phyloP scores from a whole-genome alignment of 35 echinoderm and acorn worm genomes.

The Apostichopus parvimensis region DNA sequence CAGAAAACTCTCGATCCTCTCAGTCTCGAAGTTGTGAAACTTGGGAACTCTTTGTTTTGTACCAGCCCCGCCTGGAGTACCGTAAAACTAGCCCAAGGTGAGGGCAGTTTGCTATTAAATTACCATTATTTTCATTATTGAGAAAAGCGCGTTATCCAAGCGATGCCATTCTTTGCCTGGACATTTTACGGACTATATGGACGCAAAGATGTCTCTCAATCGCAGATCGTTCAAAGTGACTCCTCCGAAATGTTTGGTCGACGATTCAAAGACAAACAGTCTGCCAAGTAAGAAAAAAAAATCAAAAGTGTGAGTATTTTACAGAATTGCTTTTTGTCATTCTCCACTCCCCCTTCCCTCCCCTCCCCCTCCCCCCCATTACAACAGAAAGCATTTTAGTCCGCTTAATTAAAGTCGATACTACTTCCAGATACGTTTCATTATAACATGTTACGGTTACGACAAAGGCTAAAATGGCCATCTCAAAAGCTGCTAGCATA shows the following conservation, averaged over 20 bases:
- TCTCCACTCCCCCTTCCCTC: no score
- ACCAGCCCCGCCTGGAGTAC: not conserved
- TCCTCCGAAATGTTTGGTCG: not conserved
- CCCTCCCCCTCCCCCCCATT: no score
- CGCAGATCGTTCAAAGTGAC: constrained; percentile 14
- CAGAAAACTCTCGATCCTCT: not conserved
- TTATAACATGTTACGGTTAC: no score
- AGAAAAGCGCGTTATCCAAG: not conserved
- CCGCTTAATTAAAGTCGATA: no score
- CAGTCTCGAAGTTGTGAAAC: not conserved
- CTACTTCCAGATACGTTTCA: no score
- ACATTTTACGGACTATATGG: not conserved
- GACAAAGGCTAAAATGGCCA: no score
- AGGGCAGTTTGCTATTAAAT: not conserved
- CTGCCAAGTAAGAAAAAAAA: not conserved
- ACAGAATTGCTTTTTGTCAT: no score
- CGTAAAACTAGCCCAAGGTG: not conserved
- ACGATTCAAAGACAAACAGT: constrained; percentile 9
- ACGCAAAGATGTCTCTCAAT: not conserved
- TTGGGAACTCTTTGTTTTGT: not conserved
- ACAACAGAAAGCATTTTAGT: no score
- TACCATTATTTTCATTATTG: not conserved
- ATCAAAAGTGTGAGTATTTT: not conserved
- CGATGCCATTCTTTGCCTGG: not conserved
- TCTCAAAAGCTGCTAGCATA: no score